Conservation (phyloP, 2,113 vertebrate genomes). For the Pipa parva region DNA sequence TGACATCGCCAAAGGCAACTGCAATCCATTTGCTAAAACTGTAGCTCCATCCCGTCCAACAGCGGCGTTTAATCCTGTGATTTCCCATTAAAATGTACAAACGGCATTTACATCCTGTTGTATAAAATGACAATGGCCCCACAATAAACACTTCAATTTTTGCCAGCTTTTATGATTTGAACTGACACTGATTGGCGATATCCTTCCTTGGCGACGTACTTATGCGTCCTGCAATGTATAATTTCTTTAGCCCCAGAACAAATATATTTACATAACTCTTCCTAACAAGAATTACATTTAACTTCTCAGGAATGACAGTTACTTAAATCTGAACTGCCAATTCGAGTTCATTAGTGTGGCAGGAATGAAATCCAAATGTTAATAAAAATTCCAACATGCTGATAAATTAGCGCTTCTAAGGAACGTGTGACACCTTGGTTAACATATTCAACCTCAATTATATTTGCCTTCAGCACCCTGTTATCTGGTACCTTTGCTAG, state of each 20-base stretch:
- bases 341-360: slow-evolving; percentile 79
- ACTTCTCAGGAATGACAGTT: slow-evolving; percentile 82
- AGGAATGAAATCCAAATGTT: slow-evolving; percentile 81
- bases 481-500: slow-evolving; percentile 99
- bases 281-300: slow-evolving; percentile 79
- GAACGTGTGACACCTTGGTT: slow-evolving; percentile 96
- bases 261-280: slow-evolving; percentile 84
- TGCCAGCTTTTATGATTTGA: slow-evolving; percentile 50
- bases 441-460: slow-evolving; percentile 99
- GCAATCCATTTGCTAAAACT: background rate
- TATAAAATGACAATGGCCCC: slow-evolving; percentile 20
- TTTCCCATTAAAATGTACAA: slow-evolving; percentile 29
- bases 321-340: slow-evolving; percentile 77
- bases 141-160: slow-evolving; percentile 34
- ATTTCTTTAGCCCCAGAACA: slow-evolving; percentile 74
- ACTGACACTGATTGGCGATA: slow-evolving; percentile 58
- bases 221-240: slow-evolving; percentile 70
- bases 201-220: slow-evolving; percentile 68
- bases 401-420: slow-evolving; percentile 93
- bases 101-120: slow-evolving; percentile 18
- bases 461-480: slow-evolving; percentile 98
- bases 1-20: background rate
- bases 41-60: background rate
- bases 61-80: slow-evolving; percentile 22
- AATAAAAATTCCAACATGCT: slow-evolving; percentile 95